Conservation (phyloP, 2,888 invertebrate genomes). For the Ypsolopha sequella region DNA sequence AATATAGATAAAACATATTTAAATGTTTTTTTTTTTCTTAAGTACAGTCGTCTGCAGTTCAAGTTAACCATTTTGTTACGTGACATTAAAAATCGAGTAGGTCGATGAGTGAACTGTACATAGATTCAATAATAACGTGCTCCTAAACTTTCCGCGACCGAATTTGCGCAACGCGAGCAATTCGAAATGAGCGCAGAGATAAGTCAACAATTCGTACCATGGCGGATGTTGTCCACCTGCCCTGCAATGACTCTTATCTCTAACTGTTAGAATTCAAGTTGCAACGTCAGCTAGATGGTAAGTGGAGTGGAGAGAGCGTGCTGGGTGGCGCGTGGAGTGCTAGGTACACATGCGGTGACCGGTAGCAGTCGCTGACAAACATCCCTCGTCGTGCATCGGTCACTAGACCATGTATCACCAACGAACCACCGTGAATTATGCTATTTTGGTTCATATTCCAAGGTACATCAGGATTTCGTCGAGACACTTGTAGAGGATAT, state of each 20-base stretch:
- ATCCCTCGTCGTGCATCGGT: slow-evolving; percentile 26
- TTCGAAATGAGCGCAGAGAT: neutral
- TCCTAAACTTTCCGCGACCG: neutral
- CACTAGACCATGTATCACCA: slow-evolving; percentile 17
- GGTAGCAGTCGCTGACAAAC: slow-evolving; percentile 36
- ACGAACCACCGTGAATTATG: no score
- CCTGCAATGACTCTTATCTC: neutral
- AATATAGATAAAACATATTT: no score
- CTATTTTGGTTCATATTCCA: no score
- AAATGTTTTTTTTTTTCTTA: no score
- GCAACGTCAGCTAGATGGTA: neutral
- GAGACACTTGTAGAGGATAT: no score
- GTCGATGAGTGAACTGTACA: no score
- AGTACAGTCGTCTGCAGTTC: no score
- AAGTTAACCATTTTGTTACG: no score
- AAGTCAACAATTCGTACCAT: neutral
- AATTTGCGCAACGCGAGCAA: neutral
- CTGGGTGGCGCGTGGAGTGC: slow-evolving; percentile 59
- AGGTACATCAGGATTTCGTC: no score
- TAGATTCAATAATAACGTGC: neutral
- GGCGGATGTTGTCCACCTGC: neutral
- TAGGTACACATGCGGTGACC: slow-evolving; percentile 54
- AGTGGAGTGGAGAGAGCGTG: slow-evolving; percentile 11
- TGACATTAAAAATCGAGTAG: no score
- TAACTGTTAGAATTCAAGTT: neutral